Conservation (phyloP, 1,140 invertebrate genomes). For the Sminthurinus signatus region DNA sequence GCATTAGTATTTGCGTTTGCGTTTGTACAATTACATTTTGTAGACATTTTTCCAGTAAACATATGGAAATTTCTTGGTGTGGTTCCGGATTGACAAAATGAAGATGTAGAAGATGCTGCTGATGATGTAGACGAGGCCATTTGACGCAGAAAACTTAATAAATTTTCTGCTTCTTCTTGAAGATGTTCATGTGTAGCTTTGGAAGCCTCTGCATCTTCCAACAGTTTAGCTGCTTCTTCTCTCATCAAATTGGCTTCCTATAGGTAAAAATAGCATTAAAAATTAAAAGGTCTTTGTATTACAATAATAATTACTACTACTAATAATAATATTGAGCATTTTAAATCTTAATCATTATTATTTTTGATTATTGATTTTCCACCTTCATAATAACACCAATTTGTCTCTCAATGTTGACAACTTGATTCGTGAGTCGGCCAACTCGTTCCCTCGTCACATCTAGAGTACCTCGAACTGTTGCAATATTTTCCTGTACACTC, state of each 20-base stretch:
- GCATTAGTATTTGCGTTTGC: too few relatives aligned
- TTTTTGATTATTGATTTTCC: constrained; percentile 5
- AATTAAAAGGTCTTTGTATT: not conserved
- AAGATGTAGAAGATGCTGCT: too few relatives aligned
- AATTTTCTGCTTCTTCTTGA: constrained; percentile 30
- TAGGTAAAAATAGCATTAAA: not conserved
- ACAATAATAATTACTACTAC: not conserved
- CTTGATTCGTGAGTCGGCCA: constrained; percentile 33
- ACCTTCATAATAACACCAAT: constrained; percentile 36
- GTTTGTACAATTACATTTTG: too few relatives aligned
- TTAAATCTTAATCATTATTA: not conserved
- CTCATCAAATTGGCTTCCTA: constrained; percentile 27
- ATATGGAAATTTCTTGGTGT: too few relatives aligned
- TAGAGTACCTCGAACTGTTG: constrained; percentile 30
- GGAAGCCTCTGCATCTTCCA: constrained; percentile 28
- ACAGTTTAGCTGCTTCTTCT: constrained; percentile 27
- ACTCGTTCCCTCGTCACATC: constrained; percentile 34
- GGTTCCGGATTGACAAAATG: too few relatives aligned
- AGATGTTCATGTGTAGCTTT: constrained; percentile 28
- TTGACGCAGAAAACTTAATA: constrained; percentile 28
- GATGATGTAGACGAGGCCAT: too few relatives aligned
- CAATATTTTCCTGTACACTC: constrained; percentile 38
- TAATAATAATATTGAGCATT: not conserved
- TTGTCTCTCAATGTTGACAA: constrained; percentile 37
- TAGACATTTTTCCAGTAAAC: too few relatives aligned